Evolutionary conservation across 2,888 invertebrate genomes (phyloP).

Genomic region (Orthonevra nobilis): DNA sequence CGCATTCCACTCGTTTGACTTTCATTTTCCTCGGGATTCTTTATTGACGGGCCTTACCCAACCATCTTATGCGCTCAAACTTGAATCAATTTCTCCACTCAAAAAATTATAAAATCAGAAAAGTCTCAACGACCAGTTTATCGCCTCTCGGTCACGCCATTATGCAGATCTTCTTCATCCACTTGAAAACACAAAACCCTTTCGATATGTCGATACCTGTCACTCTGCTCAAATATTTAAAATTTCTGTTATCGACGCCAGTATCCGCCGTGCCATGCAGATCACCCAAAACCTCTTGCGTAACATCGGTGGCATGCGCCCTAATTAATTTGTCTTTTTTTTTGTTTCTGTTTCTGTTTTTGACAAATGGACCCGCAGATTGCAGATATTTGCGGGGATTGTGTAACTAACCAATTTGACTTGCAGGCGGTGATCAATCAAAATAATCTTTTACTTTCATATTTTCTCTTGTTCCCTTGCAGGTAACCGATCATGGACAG

Average conservation of each 20-base stretch:
- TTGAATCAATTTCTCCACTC: slow-evolving; percentile 40
- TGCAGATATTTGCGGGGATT: slow-evolving; percentile 21
- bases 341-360: neutral
- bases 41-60: slow-evolving; percentile 36
- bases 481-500: slow-evolving; percentile 63
- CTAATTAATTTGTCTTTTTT: slow-evolving; percentile 11
- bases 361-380: slow-evolving; percentile 42
- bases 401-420: slow-evolving; percentile 41
- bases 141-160: slow-evolving; percentile 9
- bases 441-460: slow-evolving; percentile 57
- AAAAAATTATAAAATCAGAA: slow-evolving; percentile 29
- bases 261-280: neutral
- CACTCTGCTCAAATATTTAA: slow-evolving; percentile 28
- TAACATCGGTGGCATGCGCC: neutral
- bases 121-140: neutral
- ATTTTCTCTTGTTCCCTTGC: slow-evolving; percentile 35
- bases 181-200: no score
- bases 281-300: no score
- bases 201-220: slow-evolving; percentile 9
- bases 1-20: slow-evolving; percentile 37
- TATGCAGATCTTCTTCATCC: slow-evolving; percentile 37
- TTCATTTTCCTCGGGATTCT: slow-evolving; percentile 48
- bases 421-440: slow-evolving; percentile 48
- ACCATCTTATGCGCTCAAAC: slow-evolving; percentile 25
- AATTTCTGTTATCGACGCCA: slow-evolving; percentile 25